phyloP scores from a whole-genome alignment of 2,113 vertebrate genomes.

The Anarhynchus alexandrinus region DNA sequence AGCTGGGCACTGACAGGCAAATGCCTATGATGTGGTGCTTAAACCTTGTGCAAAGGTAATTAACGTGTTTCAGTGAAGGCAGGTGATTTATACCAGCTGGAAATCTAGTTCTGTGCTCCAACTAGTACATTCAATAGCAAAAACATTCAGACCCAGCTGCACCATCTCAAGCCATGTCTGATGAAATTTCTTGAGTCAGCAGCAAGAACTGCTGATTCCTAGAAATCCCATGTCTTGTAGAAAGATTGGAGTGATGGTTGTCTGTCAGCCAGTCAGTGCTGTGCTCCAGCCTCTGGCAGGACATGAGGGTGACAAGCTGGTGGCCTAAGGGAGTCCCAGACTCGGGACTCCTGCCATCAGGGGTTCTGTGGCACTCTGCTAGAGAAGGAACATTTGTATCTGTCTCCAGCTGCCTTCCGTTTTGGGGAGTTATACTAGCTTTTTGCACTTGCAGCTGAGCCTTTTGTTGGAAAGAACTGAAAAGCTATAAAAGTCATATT shows the following conservation, averaged over 20 bases:
- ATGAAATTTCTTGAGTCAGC: neutral
- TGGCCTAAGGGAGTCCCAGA: neutral
- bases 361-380: neutral
- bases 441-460: neutral
- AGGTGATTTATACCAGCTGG: neutral
- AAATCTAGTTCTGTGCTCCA: neutral
- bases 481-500: neutral
- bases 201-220: neutral
- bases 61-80: neutral
- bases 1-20: neutral
- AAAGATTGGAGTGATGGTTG: neutral
- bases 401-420: neutral
- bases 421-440: neutral
- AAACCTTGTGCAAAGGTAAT: neutral
- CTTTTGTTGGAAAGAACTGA: neutral
- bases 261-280: neutral
- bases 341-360: neutral
- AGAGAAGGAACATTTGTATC: neutral
- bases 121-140: neutral
- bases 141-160: conserved; percentile 10
- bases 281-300: neutral
- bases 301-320: neutral
- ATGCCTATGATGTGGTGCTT: neutral
- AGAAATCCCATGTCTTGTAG: neutral
- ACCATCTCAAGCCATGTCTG: neutral